Base-by-base conservation (phyloP, 2,113 vertebrate species). In the Malurus cyaneus region DNA sequence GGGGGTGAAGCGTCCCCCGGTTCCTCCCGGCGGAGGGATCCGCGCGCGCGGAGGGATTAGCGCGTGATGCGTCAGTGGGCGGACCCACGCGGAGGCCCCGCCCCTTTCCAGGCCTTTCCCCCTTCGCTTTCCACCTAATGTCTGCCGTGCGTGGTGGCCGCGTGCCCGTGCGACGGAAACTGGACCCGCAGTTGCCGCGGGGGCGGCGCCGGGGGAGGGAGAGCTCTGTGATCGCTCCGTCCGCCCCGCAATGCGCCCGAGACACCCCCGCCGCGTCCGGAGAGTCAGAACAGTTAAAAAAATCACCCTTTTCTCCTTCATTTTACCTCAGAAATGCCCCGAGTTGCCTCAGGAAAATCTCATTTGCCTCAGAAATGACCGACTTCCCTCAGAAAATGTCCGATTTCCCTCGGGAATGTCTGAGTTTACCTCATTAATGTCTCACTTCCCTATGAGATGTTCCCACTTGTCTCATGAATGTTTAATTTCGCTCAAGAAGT, bases 51-150 rank as follows among this genome's bases (percentile, higher is more conserved):
- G 80, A 83, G 32, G 47, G 67, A 72, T 62, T 4, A 1, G 7
- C 1, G 1, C 0, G 67, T 52, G 46, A 52, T 0, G 31, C 1
- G 19, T 4, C 1, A 1, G 1, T 29, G 31, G 49, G 76, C 24
- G 76, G 2, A 11, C 0, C 32, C 26, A 5, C 1, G 0, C 2
- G 1, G 28, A 14, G 52, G 8, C 62, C 41, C 6, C 52, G 41
- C 62, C 62, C 52, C 26, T 14, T 20, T 0, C 0, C 8, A 1
- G 17, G 29, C 14, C 34, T 39, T 39, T 12, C 42, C 1, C 44
- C 65, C 9, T 3, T 4, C 7, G 26, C 18, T 64, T 24, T 84
- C 69, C n/a, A n/a, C n/a, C n/a, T n/a, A n/a, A n/a, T n/a, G n/a
- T n/a, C n/a, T n/a, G n/a, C n/a, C n/a, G n/a, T n/a, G n/a, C n/a